phyloP scores from a whole-genome alignment of 2,888 invertebrate genomes.

The Drosophila multiciliata region DNA sequence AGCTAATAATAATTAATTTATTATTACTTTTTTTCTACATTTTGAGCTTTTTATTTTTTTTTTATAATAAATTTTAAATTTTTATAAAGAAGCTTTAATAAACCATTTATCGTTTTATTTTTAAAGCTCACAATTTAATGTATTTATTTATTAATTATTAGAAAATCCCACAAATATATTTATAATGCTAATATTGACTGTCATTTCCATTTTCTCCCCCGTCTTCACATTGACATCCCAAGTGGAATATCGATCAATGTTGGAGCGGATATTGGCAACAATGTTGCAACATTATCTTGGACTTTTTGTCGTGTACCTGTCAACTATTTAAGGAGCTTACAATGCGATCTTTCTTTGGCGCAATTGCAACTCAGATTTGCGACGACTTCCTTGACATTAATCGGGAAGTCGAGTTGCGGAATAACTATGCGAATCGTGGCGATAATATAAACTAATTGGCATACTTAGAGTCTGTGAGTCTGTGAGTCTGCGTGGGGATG shows the following conservation, averaged over 20 bases:
- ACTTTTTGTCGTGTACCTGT: conserved; percentile 42
- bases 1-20: not conserved
- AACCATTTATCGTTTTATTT: not conserved
- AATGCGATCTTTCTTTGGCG: conserved; percentile 33
- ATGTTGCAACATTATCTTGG: conserved; percentile 8
- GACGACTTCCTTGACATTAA: conserved; percentile 62
- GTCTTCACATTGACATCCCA: conserved; percentile 1
- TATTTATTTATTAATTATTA: not conserved
- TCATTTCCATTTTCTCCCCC: not conserved
- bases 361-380: conserved; percentile 7
- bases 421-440: conserved; percentile 23
- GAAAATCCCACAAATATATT: not conserved
- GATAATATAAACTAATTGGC: conserved; percentile 74
- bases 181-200: not conserved
- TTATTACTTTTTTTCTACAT: not conserved
- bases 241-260: conserved; percentile 17
- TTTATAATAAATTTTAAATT: not conserved
- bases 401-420: conserved; percentile 29
- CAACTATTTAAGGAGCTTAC: conserved; percentile 63
- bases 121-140: accelerated
- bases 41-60: no score
- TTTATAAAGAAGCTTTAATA: no score
- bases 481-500: not conserved
- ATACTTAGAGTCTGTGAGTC: conserved; percentile 53
- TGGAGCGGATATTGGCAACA: conserved; percentile 28